Evolutionary conservation across 2,113 vertebrate genomes (phyloP), one percentile per base, ranked within the genome.

Genomic region (Gadus chalcogrammus): DNA sequence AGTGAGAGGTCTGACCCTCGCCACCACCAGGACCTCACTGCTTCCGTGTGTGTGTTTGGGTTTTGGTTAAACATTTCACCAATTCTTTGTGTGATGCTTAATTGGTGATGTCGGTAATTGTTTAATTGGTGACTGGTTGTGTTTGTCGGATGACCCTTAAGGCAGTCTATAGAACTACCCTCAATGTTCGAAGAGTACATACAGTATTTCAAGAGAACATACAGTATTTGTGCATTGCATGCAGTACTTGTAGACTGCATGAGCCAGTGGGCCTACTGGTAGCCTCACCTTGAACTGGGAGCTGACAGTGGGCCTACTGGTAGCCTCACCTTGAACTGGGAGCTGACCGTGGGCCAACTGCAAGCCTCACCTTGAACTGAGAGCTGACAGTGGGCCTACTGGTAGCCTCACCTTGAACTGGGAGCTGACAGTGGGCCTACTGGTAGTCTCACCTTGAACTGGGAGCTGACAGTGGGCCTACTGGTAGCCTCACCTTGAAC

Each of bases 251-350:
- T 48, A 1, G 0, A 48, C 8, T 48, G 11, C 8, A 48, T 17
- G 55, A 5, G 55, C 6, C n/a, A 58, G n/a, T 58, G 16, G 15
- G n/a, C 6, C 55, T 18, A 60, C 15, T 15, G 15, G 2, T 3
- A 63, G 38, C 2, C 24, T 77, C 11, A 95, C 97, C 95, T 97
- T 99, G 76, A 99, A 99, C 87, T 99, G 97, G 0, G 95, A 94
- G 89, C 96, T 97, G 90, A 99, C 97, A 0, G 97, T 97, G 66
- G 95, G 95, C 68, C 94, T 20, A 20, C 15, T 15, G 15, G 2
- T 3, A 63, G 38, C 2, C 24, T 77, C 11, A 95, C 97, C 95
- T 97, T 99, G 76, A 99, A 99, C 87, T 99, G 97, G 0, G 95
- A 94, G 89, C 96, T 97, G 90, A 99, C 97, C 0, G 97, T 97